These are phyloP conservation scores for Gymnogyps californianus DNA, from an alignment of 2,113 vertebrate species.

Conservation along the genomic window DNA sequence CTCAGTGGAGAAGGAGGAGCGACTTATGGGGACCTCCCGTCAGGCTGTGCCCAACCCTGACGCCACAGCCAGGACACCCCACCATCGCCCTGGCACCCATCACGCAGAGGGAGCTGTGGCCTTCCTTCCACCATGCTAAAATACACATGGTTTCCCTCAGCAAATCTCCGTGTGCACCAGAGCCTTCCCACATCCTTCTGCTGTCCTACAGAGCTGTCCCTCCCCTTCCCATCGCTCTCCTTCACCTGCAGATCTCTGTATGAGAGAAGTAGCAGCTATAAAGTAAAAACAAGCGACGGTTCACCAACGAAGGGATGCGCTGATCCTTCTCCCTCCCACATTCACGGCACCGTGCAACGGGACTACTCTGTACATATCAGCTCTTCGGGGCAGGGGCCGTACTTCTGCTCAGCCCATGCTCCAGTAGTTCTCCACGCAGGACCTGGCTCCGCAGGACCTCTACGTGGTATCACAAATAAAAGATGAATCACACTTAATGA, in stretches of 20 bases:
- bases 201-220: not conserved
- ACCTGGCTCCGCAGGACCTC: not conserved
- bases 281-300: not conserved
- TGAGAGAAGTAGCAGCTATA: not conserved
- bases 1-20: not conserved
- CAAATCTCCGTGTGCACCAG: not conserved
- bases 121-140: not conserved
- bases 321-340: not conserved
- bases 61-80: not conserved
- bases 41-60: not conserved
- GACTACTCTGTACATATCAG: not conserved
- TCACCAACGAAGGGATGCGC: not conserved
- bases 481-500: not conserved
- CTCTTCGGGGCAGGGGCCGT: not conserved
- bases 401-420: not conserved
- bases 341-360: accelerated
- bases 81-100: not conserved
- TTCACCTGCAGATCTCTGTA: not conserved
- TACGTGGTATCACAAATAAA: not conserved
- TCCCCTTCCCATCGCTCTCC: not conserved
- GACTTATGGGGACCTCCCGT: not conserved
- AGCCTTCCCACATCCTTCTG: not conserved
- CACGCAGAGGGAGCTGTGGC: not conserved
- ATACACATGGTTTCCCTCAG: not conserved
- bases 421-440: not conserved